These are phyloP conservation scores for Parnassius smintheus DNA, from an alignment of 2,888 invertebrate species.

Conservation along the genomic window DNA sequence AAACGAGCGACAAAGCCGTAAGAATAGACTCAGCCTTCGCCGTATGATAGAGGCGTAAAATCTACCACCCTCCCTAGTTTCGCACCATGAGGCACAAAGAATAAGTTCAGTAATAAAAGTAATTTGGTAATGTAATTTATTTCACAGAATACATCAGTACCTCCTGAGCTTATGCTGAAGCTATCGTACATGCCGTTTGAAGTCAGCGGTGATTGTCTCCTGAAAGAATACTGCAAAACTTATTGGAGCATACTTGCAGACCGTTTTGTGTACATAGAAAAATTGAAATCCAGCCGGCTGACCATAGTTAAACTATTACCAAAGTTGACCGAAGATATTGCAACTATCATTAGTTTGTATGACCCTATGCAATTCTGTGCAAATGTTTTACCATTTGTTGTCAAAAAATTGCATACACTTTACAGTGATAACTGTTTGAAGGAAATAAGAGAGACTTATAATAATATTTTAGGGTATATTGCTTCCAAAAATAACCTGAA, in stretches of 20 bases:
- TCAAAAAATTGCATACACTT: conserved; percentile 58
- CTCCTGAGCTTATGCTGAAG: conserved; percentile 61
- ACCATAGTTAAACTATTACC: conserved; percentile 53
- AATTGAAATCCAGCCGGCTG: conserved; percentile 45
- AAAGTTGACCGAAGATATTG: conserved; percentile 53
- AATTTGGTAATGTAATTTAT: conserved; percentile 1
- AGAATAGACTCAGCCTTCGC: too few species aligned
- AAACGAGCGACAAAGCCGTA: too few species aligned
- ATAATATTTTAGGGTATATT: conserved; percentile 50
- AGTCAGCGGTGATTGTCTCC: conserved; percentile 42
- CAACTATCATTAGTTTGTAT: conserved; percentile 54
- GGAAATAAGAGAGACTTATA: conserved; percentile 45
- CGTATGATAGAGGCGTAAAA: too few species aligned
- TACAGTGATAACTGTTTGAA: conserved; percentile 43
- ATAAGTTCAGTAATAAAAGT: too few species aligned
- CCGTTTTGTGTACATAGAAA: conserved; percentile 57
- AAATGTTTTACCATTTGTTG: conserved; percentile 48
- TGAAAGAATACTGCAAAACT: conserved; percentile 59
- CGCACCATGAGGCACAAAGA: too few species aligned
- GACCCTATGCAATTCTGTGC: conserved; percentile 53
- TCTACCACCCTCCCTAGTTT: too few species aligned
- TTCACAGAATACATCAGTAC: conserved; percentile 52
- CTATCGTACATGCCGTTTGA: conserved; percentile 67
- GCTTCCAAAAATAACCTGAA: conserved; percentile 44
- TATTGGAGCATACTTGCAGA: conserved; percentile 68